Conservation (phyloP, 2,888 invertebrate genomes). For the Caenorhabditis sp. region DNA sequence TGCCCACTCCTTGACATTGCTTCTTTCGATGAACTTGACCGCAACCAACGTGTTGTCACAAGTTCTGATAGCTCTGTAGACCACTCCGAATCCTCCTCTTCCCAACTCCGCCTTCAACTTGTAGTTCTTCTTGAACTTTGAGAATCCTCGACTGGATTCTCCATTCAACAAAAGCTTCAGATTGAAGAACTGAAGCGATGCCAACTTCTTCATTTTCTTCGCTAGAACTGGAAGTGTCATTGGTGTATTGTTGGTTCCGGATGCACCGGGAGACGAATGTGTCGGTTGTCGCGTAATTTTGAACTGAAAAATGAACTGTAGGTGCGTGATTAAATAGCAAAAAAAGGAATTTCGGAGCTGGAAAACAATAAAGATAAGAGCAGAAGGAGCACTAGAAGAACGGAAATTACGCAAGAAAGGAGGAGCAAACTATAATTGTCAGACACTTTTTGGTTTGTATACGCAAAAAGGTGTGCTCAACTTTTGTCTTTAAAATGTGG, state of each 20-base stretch:
- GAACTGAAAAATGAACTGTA: slow-evolving; percentile 22
- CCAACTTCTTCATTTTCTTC: slow-evolving; percentile 74
- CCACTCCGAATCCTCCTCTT: slow-evolving; percentile 77
- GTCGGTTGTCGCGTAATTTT: slow-evolving; percentile 58
- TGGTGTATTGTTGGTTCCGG: slow-evolving; percentile 47
- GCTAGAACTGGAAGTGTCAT: slow-evolving; percentile 75
- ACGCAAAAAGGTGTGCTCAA: slow-evolving; percentile 12
- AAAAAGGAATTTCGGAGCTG: slow-evolving; percentile 16
- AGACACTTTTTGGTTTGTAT: slow-evolving; percentile 15
- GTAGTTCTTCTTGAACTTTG: slow-evolving; percentile 81
- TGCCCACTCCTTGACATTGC: slow-evolving; percentile 79
- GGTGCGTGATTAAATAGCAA: slow-evolving; percentile 16
- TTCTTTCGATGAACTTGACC: slow-evolving; percentile 81
- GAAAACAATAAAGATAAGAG: slow-evolving; percentile 38
- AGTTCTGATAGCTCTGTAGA: slow-evolving; percentile 74
- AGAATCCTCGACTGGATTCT: slow-evolving; percentile 78
- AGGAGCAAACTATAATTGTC: slow-evolving; percentile 36
- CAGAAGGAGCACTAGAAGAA: slow-evolving; percentile 27
- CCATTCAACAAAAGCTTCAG: slow-evolving; percentile 74
- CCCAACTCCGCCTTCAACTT: slow-evolving; percentile 79
- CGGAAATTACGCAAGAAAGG: slow-evolving; percentile 26
- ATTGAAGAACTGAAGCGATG: slow-evolving; percentile 70
- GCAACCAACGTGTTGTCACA: slow-evolving; percentile 79
- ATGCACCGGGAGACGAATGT: slow-evolving; percentile 49
- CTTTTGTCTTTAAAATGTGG: slow-evolving; percentile 15